A percentile compares a stretch with the other conserved stretches of the same genome.
Evolutionary conservation across 2,888 invertebrate species (phyloP).

Genomic region (Abrostola triplasia): DNA sequence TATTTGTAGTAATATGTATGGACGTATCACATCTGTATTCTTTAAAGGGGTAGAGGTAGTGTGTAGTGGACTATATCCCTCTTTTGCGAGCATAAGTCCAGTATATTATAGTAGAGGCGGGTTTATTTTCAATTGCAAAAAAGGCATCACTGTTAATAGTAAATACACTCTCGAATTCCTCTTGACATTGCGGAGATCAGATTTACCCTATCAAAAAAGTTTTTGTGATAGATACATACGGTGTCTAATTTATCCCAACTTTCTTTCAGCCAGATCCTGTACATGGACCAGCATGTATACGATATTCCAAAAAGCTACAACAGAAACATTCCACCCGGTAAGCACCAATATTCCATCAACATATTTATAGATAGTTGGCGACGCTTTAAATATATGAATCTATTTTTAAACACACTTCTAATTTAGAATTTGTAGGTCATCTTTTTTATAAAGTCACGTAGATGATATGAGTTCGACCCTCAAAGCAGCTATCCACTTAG

Average conservation of each 20-base stretch:
- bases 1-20: too few species aligned
- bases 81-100: too few species aligned
- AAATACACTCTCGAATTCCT: too few species aligned
- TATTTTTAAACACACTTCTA: slow-evolving; percentile 47
- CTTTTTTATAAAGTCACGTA: slow-evolving; percentile 58
- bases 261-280: slow-evolving; percentile 87
- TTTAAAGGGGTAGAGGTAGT: too few species aligned
- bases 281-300: slow-evolving; percentile 84
- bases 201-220: too few species aligned
- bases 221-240: slow-evolving; percentile 24
- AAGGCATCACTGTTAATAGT: too few species aligned
- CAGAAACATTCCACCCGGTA: slow-evolving; percentile 87
- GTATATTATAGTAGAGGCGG: too few species aligned
- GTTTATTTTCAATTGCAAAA: too few species aligned
- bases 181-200: too few species aligned
- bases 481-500: slow-evolving; percentile 78
- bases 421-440: slow-evolving; percentile 38
- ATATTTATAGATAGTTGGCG: not conserved
- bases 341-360: slow-evolving; percentile 52
- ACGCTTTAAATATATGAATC: slow-evolving; percentile 3
- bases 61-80: too few species aligned
- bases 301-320: slow-evolving; percentile 84
- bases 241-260: slow-evolving; percentile 72
- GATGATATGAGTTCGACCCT: slow-evolving; percentile 46
- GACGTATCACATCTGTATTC: too few species aligned